These are phyloP conservation scores for Atta cephalotes DNA, from an alignment of 1,140 invertebrate species.

Conservation along the genomic window DNA sequence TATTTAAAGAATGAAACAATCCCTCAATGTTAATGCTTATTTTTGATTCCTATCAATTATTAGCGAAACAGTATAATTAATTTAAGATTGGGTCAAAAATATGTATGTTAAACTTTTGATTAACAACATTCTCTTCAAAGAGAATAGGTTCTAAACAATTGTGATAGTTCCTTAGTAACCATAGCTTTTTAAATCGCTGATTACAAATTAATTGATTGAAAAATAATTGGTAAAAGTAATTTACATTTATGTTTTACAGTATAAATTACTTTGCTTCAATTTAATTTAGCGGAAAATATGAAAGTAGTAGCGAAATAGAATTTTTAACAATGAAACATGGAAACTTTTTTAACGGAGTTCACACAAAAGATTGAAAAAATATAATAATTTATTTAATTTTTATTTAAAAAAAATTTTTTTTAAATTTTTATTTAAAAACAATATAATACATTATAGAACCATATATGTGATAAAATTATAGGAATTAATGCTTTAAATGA, in stretches of 20 bases:
- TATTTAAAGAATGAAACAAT: no score
- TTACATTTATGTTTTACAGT: background rate
- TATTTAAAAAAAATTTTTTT: no score
- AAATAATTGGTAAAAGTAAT: background rate
- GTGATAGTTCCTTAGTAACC: background rate
- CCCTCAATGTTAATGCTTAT: no score
- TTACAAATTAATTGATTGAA: background rate
- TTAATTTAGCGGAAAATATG: background rate
- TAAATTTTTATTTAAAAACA: background rate
- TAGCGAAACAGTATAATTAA: no score
- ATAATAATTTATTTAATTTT: background rate
- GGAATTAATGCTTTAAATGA: no score
- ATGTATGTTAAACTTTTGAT: no score
- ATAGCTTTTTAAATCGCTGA: background rate
- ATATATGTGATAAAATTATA: no score
- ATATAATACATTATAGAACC: no score
- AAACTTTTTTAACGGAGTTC: background rate
- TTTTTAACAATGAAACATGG: background rate
- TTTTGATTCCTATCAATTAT: no score
- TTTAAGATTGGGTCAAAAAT: no score
- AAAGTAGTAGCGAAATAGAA: background rate
- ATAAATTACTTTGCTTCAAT: background rate
- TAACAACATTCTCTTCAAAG: no score
- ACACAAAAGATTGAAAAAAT: background rate
- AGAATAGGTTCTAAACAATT: no score